phyloP scores from a whole-genome alignment of 2,888 invertebrate species.

The Parasteatoda lunata region DNA sequence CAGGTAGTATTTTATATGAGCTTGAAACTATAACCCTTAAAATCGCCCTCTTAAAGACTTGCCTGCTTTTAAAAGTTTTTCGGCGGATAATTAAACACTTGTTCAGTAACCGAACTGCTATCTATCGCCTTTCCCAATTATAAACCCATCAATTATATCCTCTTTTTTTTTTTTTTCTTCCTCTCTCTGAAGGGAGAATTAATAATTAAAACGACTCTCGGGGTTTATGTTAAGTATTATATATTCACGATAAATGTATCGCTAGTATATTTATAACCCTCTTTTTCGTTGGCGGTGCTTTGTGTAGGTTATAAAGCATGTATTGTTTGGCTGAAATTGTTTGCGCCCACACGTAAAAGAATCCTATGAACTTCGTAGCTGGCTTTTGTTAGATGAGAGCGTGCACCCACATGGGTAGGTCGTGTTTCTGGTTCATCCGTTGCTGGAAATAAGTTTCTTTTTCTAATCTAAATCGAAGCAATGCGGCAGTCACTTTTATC shows the following conservation, averaged over 20 bases:
- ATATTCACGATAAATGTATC: constrained; percentile 2
- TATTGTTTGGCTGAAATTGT: not conserved
- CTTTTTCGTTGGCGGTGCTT: not conserved
- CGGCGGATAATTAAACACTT: not conserved
- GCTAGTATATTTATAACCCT: not conserved
- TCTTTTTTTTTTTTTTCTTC: no score
- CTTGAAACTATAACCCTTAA: no score
- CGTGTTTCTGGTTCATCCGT: not conserved
- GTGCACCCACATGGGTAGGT: not conserved
- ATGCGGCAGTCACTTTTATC: no score
- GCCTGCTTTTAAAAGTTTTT: not conserved
- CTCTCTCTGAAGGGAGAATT: not conserved
- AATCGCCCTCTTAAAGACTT: no score
- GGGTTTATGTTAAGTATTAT: constrained; percentile 3
- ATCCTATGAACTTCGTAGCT: not conserved
- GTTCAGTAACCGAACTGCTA: not conserved
- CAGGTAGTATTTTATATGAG: no score
- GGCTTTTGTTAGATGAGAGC: not conserved
- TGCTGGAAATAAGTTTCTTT: not conserved
- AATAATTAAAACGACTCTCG: constrained; percentile 2
- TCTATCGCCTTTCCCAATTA: not conserved
- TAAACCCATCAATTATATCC: not conserved
- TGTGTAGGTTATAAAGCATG: not conserved
- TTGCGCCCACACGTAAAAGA: not conserved
- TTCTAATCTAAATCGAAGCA: not conserved